Evolutionary conservation across 2,113 vertebrate genomes (phyloP), one percentile per base, ranked within the genome.

Genomic region (Cyanoderma ruficeps): DNA sequence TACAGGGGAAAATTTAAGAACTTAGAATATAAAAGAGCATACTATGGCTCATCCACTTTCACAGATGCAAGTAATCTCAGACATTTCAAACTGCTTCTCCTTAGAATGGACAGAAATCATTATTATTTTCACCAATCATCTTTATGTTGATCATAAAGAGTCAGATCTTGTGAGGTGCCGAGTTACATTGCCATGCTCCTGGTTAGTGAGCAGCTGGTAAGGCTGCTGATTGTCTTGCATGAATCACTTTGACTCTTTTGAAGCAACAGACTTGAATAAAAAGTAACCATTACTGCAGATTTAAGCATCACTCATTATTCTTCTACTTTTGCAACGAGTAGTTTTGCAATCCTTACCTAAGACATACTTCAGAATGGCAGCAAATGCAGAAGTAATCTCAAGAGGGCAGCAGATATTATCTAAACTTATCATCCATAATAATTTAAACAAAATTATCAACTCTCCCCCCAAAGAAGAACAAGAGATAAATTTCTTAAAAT

Each of bases 401-500:
- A 61, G 28, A 74, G 49, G 24, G 35, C 35, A 94, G 33, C 11
- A 91, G 35, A 37, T 68, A 70, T 63, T 82, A 83, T 47, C 25
- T 41, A 65, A 8, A 31, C 31, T 56, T 82, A 82, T 64, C 37
- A 91, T 70, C 42, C 30, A 25, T 21, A 68, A 65, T 75, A 77
- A 77, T 71, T 93, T 65, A 70, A 75, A 78, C 4, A 53, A 71
- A 90, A 74, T 71, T 63, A n/a, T 87, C 50, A 74, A 49, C 46
- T 76, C 35, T 57, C 5, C 37, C 64, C 50, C 24, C 27, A 79
- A 76, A 82, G 42, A 96, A 95, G 52, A 94, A 75, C 41, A 89
- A 89, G 83, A 96, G 53, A 93, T 72, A 89, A 61, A 42, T 67
- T 94, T 93, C 70, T 96, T 92, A 90, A 96, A 97, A 96, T 97